Conservation (phyloP, 2,888 invertebrate genomes). For the Lordiphosa andalusiaca region DNA sequence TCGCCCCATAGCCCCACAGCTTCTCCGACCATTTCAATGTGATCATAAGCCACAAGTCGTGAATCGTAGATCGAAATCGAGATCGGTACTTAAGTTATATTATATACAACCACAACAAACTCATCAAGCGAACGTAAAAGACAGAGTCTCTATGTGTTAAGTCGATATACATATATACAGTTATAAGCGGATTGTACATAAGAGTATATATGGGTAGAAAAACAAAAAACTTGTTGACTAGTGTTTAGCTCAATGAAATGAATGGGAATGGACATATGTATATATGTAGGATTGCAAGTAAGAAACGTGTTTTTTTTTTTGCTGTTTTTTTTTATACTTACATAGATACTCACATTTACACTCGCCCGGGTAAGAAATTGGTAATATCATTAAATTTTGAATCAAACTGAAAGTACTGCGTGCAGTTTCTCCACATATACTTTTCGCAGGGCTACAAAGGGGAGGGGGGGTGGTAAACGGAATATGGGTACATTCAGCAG, state of each 20-base stretch:
- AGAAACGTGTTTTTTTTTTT: constrained; percentile 9
- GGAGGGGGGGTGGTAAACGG: too few relatives aligned
- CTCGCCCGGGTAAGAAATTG: too few relatives aligned
- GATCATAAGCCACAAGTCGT: constrained; percentile 11
- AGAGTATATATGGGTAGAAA: constrained; percentile 22
- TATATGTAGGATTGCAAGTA: constrained; percentile 1
- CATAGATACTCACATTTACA: background rate
- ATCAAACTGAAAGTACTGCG: too few relatives aligned
- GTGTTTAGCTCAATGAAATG: constrained; percentile 50
- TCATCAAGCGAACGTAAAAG: constrained; percentile 46
- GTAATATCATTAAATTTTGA: too few relatives aligned
- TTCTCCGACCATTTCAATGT: constrained; percentile 15
- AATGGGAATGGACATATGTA: constrained; percentile 13
- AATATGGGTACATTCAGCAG: too few relatives aligned
- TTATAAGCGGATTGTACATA: constrained; percentile 36
- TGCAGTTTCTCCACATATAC: too few relatives aligned
- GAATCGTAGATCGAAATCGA: constrained; percentile 5
- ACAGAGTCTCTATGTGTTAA: constrained; percentile 52
- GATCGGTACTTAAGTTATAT: constrained; percentile 2
- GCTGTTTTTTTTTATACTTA: background rate
- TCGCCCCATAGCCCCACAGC: background rate
- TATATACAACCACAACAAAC: constrained; percentile 34
- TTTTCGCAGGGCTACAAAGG: too few relatives aligned
- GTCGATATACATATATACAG: constrained; percentile 29
- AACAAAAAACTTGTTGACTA: constrained; percentile 52